Percentiles rank a stretch among this genome's conserved stretches.
Conservation (phyloP, 2,888 invertebrate species). For the Pycnomerus fuliginosus region DNA sequence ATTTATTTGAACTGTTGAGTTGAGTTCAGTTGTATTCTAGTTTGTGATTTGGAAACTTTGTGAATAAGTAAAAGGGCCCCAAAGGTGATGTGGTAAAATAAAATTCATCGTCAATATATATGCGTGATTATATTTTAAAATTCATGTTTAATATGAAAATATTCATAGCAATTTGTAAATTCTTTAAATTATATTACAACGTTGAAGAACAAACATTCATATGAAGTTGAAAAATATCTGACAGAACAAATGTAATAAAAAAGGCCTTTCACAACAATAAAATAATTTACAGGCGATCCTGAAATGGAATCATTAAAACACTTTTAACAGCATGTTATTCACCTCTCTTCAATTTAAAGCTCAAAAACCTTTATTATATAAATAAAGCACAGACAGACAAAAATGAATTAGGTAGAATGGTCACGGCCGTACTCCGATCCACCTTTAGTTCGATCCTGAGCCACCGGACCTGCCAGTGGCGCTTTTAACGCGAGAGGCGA, state of each 20-base stretch:
- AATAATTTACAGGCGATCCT: slow-evolving; percentile 45
- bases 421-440: slow-evolving; percentile 49
- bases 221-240: slow-evolving; percentile 40
- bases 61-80: slow-evolving; percentile 4
- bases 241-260: slow-evolving; percentile 45
- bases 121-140: slow-evolving; percentile 53
- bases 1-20: no score
- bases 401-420: slow-evolving; percentile 45
- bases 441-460: slow-evolving; percentile 44
- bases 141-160: slow-evolving; percentile 53
- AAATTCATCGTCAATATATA: slow-evolving; percentile 46
- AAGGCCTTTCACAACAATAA: slow-evolving; percentile 49
- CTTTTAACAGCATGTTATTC: slow-evolving; percentile 49
- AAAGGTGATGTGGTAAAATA: slow-evolving; percentile 38
- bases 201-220: slow-evolving; percentile 50
- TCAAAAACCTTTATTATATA: slow-evolving; percentile 49
- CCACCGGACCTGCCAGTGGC: slow-evolving; percentile 44
- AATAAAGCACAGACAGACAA: slow-evolving; percentile 51
- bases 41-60: no score
- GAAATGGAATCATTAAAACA: slow-evolving; percentile 48
- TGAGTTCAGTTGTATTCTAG: no score
- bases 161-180: slow-evolving; percentile 51
- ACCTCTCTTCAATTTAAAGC: slow-evolving; percentile 52
- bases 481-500: slow-evolving; percentile 28
- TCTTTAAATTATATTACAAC: slow-evolving; percentile 52